Base-by-base conservation (phyloP, 2,888 invertebrate species). In the Mesoligia furuncula region DNA sequence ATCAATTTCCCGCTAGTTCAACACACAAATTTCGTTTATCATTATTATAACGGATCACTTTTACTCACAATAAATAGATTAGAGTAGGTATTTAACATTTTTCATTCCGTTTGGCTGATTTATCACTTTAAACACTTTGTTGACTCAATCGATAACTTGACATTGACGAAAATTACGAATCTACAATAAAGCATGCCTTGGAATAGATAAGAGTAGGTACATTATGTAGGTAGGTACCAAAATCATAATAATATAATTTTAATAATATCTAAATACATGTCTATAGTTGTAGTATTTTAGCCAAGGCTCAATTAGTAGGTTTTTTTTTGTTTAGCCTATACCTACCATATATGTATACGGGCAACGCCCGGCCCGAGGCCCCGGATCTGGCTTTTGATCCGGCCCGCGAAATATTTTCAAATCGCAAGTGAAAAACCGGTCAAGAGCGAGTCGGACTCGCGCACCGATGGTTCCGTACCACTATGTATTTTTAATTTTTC, bases 71-170 rank as follows among this genome's bases (percentile, higher is more conserved):
- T 20, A 64, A 0, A 24, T 68, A 48, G 20, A 36, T n/a, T n/a
- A n/a, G n/a, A n/a, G n/a, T 62, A 36, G n/a, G 20, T 59, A 42
- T 31, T 5, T 61, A 61, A 48, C 31, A 48, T 31, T 36, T 4
- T 59, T 54, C 15, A 75, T 76, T 80, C 9, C 20, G n/a, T 68
- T 51, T 20, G 27, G 27, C 11, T 31, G 54, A 51, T 81, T 51
- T 73, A 80, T 65, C 64, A 36, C 6, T 11, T 36, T 27, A 27
- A 13, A 24, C 51, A 74, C 36, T 48, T 27, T 57, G 64, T 79
- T 59, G 39, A 68, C 24, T 36, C 20, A 20, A 75, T 81, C 39
- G 81, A 80, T 69, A 76, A 82, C 45, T 65, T 81, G 81, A 61
- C 45, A 79, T 73, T 73, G 64, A 80, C 39, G 2, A 78, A 79